Base-by-base conservation (phyloP, 1,140 invertebrate genomes). In the Psilanteris sp. region DNA sequence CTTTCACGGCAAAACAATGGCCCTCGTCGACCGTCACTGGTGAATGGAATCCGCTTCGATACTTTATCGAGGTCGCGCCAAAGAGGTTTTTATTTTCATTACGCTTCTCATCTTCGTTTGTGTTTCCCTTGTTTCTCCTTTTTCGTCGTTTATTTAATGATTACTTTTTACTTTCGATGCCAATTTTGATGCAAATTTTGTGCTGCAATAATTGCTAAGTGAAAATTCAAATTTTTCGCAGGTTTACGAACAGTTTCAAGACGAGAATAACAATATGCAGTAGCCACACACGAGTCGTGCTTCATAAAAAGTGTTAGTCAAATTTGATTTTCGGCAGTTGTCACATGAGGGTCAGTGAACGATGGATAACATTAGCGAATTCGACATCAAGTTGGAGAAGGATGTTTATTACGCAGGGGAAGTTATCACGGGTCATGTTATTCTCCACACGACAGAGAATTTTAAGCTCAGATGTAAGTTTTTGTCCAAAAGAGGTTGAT, bases 351-450 rank as follows among this genome's bases (percentile, higher is more conserved):
- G 37, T 57, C 10, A 13, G 16, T 64, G 62, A 57, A 71, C 55
- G 39, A 94, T 95, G 93, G 94, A 95, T 89, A 94, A 94, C 88
- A 94, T 95, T 54, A 89, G 91, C 57, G 93, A 93, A 82, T 94
- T 95, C 80, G 93, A 95, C 81, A 94, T 95, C 62, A 90, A 92
- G 70, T 83, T 95, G 31, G 93, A 94, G 79, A 93, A 92, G 77
- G 93, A 94, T 79, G 90, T 92, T 85, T 94, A 93, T 85, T 94
- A 95, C 81, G 93, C 94, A 20, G 94, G 94, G 0, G 93, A 95
- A 85, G 88, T 88, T 3, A 85, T 95, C 9, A 88, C 85, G 16
- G 94, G 94, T 8, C 90, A 91, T 61, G 93, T 95, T 4, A 87
- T 94, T n/a, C 85, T 94, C 26, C 90, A 94, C 79, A 94, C 93